Evolutionary conservation across 2,113 vertebrate genomes (phyloP), one percentile per base, ranked within the genome.

Genomic region (Myodes glareolus): DNA sequence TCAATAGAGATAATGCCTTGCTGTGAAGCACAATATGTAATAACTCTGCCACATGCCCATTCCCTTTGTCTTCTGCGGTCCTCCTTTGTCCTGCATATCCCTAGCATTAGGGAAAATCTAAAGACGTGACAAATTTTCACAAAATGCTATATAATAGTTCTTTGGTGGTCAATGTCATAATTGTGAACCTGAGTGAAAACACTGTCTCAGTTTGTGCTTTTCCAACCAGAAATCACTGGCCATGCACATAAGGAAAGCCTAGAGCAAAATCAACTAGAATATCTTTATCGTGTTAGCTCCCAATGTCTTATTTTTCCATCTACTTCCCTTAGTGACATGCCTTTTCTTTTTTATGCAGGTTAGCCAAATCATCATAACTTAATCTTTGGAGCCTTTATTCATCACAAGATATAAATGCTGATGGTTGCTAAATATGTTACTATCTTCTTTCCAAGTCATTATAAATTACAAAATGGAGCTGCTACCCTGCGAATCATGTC

Each of bases 81-180:
- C 82, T 91, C 68, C 75, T 96, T 94, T 95, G 92, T 92, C 55
- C 78, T 95, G 12, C 16, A 25, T 81, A 96, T 93, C n/a, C 88
- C 72, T 87, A 47, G 47, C 55, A 90, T 61, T 90, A 78, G 75
- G 36, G 75, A 75, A 42, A 47, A n/a, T 45, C 39, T 58, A 61
- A 85, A 14, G 33, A 45, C 97, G 42, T 92, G 27, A 95, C 36
- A 97, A 70, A 88, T 93, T 61, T 92, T 39, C 39, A 58, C 25
- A 65, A 67, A 81, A 23, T 78, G 36, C 81, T 89, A 39, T 33
- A 36, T 73, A 73, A 77, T 70, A 84, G 27, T 17, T 47, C 47
- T 88, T 92, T 75, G 65, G 17, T 21, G 63, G 21, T 9, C 33
- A 23, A 67, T 80, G 13, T 82, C 6, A 90, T 29, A 65, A 85